Evolutionary conservation across 2,888 invertebrate species (phyloP).

Genomic region (Rotaria sp.): DNA sequence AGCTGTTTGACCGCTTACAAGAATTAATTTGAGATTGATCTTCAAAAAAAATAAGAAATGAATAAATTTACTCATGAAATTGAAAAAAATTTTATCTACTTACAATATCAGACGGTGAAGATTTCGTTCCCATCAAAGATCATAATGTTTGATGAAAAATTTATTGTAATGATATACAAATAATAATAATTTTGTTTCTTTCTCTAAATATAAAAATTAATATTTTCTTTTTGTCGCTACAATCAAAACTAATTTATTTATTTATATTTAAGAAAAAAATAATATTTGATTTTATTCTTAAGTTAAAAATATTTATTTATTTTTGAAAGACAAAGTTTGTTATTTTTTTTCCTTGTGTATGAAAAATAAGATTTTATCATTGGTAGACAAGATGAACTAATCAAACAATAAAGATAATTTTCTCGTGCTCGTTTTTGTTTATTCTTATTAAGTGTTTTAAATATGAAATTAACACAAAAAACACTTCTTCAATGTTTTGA

Average conservation of each 20-base stretch:
- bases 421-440: background rate
- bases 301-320: background rate
- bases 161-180: background rate
- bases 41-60: conserved; percentile 57
- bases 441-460: background rate
- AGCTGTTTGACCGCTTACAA: conserved; percentile 97
- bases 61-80: background rate
- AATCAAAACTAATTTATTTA: background rate
- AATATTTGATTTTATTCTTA: background rate
- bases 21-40: conserved; percentile 93
- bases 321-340: background rate
- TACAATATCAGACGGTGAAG: background rate
- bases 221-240: background rate
- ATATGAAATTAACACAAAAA: conserved; percentile 15
- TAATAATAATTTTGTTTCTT: background rate
- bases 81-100: background rate
- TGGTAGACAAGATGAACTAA: background rate
- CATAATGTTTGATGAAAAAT: background rate
- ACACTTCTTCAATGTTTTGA: background rate
- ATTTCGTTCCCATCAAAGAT: background rate
- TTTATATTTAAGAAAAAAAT: background rate
- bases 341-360: background rate
- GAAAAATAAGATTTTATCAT: background rate
- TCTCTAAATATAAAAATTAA: background rate
- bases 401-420: background rate